Base-by-base conservation (phyloP, 2,888 invertebrate genomes). In the Drosophila kambysellisi region DNA sequence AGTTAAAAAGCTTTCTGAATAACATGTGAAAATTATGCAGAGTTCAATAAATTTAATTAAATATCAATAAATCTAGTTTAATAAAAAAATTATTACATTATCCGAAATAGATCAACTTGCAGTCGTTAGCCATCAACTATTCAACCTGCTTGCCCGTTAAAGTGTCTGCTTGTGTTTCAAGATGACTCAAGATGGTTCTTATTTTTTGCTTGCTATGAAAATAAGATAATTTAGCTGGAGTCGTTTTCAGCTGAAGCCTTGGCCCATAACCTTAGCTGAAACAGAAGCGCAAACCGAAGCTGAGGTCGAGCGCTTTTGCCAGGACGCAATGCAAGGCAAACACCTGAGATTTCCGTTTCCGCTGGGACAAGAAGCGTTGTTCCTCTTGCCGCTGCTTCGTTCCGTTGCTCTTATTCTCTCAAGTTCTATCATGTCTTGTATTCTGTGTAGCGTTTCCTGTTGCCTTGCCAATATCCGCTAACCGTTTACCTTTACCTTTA, bases 301-400 rank as follows among this genome's bases (percentile, higher is more conserved):
- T 58, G 56, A 41, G 58, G 76, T 43, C 46, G 71, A 57, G 59
- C 39, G 48, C 54, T 67, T 67, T 70, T 35, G 50, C 25, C 54
- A 62, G 54, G 41, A 54, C 52, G 41, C 43, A 73, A 70, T 64
- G 70, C 89, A 87, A 74, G 70, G 84, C 87, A 85, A 86, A 86
- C 85, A 86, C 89, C 91, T 86, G 85, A 86, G 85, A 86, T 86
- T 86, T 86, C 91, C 91, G 85, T 67, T 90, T 86, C 85, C 85
- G 89, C 32, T 87, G 88, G 85, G 90, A 68, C 51, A 43, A 52
- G 52, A 62, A 72, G 63, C 50, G 61, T 74, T 74, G 66, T 64
- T 66, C 53, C 46, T 58, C 58, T 17, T 46, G 50, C 43, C 35
- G 52, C 35, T 54, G 20, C 25, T 37, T 58, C 61, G 66, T 81